A percentile compares a stretch with the other conserved stretches of the same genome.
Evolutionary conservation across 2,888 invertebrate genomes (phyloP).

Genomic region (Junonia oenone): DNA sequence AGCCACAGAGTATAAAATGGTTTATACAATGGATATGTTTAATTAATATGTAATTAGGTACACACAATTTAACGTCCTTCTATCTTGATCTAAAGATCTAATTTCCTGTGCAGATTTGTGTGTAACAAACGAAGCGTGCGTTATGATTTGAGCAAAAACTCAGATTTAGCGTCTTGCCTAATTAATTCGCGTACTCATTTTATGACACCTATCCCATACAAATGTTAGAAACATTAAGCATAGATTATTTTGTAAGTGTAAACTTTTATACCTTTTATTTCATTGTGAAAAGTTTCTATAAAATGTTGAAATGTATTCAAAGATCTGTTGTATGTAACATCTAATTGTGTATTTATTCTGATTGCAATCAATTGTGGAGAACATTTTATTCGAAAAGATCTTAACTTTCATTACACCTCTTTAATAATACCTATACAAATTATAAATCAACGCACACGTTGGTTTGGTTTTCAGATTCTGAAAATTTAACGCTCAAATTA

Average conservation of each 20-base stretch:
- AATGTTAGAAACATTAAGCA: background rate
- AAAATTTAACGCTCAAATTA: no score
- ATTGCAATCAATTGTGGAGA: no score
- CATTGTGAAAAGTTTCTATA: no score
- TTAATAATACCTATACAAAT: no score
- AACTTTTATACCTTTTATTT: no score
- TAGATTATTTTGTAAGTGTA: background rate
- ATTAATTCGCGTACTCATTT: background rate
- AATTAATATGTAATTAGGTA: background rate
- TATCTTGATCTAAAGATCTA: background rate
- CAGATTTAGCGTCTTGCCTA: background rate
- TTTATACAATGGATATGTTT: background rate
- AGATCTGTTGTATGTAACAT: no score
- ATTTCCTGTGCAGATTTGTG: background rate
- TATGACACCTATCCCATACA: background rate
- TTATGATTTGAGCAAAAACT: background rate
- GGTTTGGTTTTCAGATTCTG: no score
- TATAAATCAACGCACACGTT: no score
- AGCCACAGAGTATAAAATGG: background rate
- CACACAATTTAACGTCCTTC: background rate
- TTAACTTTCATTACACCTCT: no score
- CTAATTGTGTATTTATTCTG: no score
- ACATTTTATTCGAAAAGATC: no score
- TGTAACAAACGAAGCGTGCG: background rate
- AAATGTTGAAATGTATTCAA: no score